phyloP scores from a whole-genome alignment of 2,888 invertebrate genomes.

The Plebejus argus region DNA sequence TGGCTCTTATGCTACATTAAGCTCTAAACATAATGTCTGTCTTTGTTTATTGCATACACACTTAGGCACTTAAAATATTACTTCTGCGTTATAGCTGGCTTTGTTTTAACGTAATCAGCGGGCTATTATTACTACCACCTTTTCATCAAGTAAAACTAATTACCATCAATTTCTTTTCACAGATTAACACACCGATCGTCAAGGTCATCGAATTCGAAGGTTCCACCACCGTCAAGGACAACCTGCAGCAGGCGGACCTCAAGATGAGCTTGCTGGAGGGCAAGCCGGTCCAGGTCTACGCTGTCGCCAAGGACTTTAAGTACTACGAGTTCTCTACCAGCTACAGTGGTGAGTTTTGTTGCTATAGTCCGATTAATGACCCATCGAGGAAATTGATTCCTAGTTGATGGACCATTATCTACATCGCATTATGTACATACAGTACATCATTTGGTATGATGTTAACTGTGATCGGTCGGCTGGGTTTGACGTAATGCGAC shows the following conservation, averaged over 20 bases:
- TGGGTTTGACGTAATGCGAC: too few species aligned
- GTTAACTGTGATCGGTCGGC: too few species aligned
- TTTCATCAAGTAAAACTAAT: not conserved
- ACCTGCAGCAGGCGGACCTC: conserved; percentile 74
- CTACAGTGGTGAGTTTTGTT: conserved; percentile 70
- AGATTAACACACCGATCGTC: conserved; percentile 73
- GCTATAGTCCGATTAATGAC: not conserved
- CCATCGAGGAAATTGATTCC: too few species aligned
- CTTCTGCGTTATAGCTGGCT: too few species aligned
- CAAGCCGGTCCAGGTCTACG: conserved; percentile 68
- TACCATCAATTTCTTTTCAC: conserved; percentile 2
- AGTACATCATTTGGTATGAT: too few species aligned
- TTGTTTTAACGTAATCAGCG: too few species aligned
- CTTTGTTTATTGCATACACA: too few species aligned
- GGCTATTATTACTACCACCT: not conserved
- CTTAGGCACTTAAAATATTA: too few species aligned
- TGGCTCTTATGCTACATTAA: too few species aligned
- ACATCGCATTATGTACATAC: too few species aligned
- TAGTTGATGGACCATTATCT: too few species aligned
- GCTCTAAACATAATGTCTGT: too few species aligned
- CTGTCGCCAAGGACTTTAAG: conserved; percentile 80
- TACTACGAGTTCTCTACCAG: conserved; percentile 78
- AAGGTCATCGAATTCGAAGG: conserved; percentile 77
- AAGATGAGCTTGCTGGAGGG: conserved; percentile 76
- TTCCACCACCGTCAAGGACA: conserved; percentile 69